Evolutionary conservation across 2,113 vertebrate genomes (phyloP), one percentile per base, ranked within the genome.

Genomic region (Atractosteus spatula): DNA sequence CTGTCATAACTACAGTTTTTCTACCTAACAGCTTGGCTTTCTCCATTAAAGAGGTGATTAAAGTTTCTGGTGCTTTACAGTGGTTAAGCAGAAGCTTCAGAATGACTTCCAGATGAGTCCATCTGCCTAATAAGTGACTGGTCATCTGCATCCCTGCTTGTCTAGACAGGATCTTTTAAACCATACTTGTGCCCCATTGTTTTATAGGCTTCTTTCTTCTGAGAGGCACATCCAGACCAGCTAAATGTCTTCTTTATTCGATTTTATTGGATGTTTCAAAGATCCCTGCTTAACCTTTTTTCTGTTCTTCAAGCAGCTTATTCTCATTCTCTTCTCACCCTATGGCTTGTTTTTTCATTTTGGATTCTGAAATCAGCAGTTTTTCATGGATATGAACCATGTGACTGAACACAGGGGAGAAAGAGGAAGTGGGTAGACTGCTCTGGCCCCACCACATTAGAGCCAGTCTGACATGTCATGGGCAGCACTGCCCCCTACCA

Each of bases 81-180:
- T 66, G 5, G 47, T 5, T 47, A 55, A 55, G 59, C 62, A 16
- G 70, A 42, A 66, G 68, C 47, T 68, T 43, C 45, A 8, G 62
- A 71, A 74, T 68, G 57, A 54, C 16, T 13, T 68, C 56, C 57
- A 57, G 68, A 62, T 66, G 43, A 42, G 44, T 7, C 10, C 10
- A 54, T 72, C 42, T 41, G 65, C 54, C 64, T 71, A 62, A 51
- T 70, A 67, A 71, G 64, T 73, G 44, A 55, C 47, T 57, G 14
- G 29, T 76, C 66, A 62, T 63, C 42, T 61, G 44, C 8, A 14
- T 73, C 59, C 66, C 69, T 51, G 54, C 17, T 62, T 17, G 76
- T 77, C 76, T 80, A 80, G 78, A 73, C 78, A 44, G 67, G 64
- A 55, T 69, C 62, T 62, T 70, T 29, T 79, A 71, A 72, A 74